Base-by-base conservation (phyloP, 2,888 invertebrate species). In the Synanthedon formicaeformis region DNA sequence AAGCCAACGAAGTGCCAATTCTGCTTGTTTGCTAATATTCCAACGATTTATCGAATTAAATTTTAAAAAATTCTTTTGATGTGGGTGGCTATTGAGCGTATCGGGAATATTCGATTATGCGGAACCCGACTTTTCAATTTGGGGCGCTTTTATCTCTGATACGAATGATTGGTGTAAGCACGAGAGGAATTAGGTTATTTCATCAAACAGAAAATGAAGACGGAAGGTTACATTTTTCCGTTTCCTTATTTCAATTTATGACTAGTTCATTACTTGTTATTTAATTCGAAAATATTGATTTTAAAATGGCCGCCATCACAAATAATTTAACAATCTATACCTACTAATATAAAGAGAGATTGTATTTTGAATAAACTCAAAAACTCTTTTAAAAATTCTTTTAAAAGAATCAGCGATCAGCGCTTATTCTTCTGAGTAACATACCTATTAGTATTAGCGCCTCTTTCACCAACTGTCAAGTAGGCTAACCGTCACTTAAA, bases 91-190 rank as follows among this genome's bases (percentile, higher is more conserved):
- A 78, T 75, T 69, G 74, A 76, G 75, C 64, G 71, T 70, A 67
- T 69, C 58, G 60, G 58, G 60, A 63, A 63, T 70, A 84, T 78
- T 82, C 75, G 78, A 83, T 85, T 81, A 81, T 65, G 65, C 63
- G 67, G 67, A 65, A 81, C 78, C 69, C 76, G 82, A 79, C 76
- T 82, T 81, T 81, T 79, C 81, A 81, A 84, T 84, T 84, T 81
- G 70, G 64, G 63, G 67, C 67, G 75, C 75, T 71, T 79, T 76
- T 71, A 68, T 72, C 70, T 60, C 57, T 61, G 62, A 69, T 66
- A 63, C 67, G 74, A 78, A 72, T 73, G 66, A 66, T 70, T 67
- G 70, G 69, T 73, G 75, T 77, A 70, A 71, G 71, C 68, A 65
- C 65, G 66, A 71, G 68, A 57, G 53, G 65, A 66, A 67, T 68